phyloP scores from a whole-genome alignment of 1,140 invertebrate genomes.

The Himalopsyche phryganea region DNA sequence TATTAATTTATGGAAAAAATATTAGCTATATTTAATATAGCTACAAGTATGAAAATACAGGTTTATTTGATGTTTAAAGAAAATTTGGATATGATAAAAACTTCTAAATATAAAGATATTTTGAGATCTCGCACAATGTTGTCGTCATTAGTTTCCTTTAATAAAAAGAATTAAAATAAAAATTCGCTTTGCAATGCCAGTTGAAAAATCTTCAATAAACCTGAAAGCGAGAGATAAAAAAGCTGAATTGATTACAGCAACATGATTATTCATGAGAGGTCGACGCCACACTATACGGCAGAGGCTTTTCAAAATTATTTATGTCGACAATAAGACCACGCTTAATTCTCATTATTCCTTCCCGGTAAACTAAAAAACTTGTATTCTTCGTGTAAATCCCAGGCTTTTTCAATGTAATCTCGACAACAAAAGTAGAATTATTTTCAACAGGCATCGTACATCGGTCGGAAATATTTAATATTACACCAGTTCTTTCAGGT shows the following conservation, averaged over 20 bases:
- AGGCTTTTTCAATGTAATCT: not conserved
- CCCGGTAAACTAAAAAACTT: not conserved
- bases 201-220: too few relatives aligned
- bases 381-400: conserved; percentile 9
- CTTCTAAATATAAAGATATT: too few relatives aligned
- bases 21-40: too few relatives aligned
- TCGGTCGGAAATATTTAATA: not conserved
- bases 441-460: not conserved
- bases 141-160: too few relatives aligned
- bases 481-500: not conserved
- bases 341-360: not conserved
- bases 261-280: not conserved
- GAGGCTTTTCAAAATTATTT: conserved; percentile 4
- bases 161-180: too few relatives aligned
- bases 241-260: not conserved
- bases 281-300: not conserved
- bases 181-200: too few relatives aligned
- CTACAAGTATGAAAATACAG: too few relatives aligned
- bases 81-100: too few relatives aligned
- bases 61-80: too few relatives aligned
- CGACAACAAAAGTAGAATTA: not conserved
- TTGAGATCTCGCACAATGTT: too few relatives aligned
- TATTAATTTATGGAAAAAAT: too few relatives aligned
- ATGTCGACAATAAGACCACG: conserved; percentile 2
- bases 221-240: too few relatives aligned